Percentiles rank a stretch among this genome's conserved stretches.
Evolutionary conservation across 2,113 vertebrate genomes (phyloP).

Genomic region (Zapus hudsonius): DNA sequence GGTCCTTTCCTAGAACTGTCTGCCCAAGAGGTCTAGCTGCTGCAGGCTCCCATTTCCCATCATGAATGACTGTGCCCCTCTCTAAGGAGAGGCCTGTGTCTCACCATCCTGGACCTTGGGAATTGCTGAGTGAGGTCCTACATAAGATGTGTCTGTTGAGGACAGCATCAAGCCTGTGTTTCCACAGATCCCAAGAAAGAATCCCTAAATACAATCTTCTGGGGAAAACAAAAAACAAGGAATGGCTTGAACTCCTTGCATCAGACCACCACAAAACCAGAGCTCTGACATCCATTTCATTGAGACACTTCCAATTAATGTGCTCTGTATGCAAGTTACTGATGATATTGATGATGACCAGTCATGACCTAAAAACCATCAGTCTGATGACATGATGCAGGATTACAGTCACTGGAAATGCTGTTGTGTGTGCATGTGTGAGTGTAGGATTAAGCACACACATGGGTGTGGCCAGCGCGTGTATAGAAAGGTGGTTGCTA

Average conservation of each 20-base stretch:
- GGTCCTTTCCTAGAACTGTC: too few relatives aligned
- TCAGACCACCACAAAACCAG: background rate
- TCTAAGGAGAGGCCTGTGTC: background rate
- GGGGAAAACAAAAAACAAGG: background rate
- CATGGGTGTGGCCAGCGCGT: background rate
- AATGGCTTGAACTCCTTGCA: background rate
- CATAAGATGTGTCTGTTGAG: background rate
- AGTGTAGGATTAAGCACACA: too few relatives aligned
- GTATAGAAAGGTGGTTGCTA: background rate
- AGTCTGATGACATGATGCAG: too few relatives aligned
- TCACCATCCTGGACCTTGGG: too few relatives aligned
- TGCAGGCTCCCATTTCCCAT: background rate
- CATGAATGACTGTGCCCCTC: rapidly evolving
- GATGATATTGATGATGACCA: background rate
- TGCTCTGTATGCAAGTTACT: background rate
- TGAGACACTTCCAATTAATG: background rate
- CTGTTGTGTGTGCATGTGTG: too few relatives aligned
- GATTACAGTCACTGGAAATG: background rate
- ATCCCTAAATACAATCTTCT: background rate
- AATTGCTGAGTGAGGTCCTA: too few relatives aligned
- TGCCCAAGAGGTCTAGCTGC: background rate
- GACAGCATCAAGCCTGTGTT: background rate
- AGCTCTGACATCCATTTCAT: background rate
- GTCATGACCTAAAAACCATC: background rate
- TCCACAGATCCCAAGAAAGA: background rate